These are phyloP conservation scores for Zoanthus sociatus DNA, from an alignment of 92 coral and sea anemone species.

Conservation along the genomic window DNA sequence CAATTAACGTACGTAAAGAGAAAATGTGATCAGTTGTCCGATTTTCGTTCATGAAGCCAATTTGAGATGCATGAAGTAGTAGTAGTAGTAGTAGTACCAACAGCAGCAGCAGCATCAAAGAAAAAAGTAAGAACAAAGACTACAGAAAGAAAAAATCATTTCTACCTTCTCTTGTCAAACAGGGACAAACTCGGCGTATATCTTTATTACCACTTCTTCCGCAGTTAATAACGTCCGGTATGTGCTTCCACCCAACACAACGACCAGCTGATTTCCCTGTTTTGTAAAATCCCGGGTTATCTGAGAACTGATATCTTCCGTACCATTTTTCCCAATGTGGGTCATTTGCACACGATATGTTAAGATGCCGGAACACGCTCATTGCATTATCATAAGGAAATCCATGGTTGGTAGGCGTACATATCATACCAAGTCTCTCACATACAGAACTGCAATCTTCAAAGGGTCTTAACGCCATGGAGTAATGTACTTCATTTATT, in stretches of 20 bases:
- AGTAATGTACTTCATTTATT: not conserved
- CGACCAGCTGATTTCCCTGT: not conserved
- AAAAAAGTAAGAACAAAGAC: too few relatives aligned
- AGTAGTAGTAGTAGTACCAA: not conserved
- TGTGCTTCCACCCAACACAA: slow-evolving; percentile 18
- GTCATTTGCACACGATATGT: not conserved
- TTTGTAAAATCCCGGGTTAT: slow-evolving; percentile 13
- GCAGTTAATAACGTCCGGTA: slow-evolving; percentile 39
- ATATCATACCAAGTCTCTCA: not conserved
- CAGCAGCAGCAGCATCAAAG: too few relatives aligned
- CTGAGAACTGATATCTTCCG: slow-evolving; percentile 33
- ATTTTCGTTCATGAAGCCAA: too few relatives aligned
- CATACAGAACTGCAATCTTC: slow-evolving; percentile 35
- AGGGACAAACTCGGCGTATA: slow-evolving; percentile 33
- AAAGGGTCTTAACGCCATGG: not conserved
- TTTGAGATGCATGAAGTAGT: too few relatives aligned
- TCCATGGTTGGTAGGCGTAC: slow-evolving; percentile 26
- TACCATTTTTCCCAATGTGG: not conserved
- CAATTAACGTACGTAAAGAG: too few relatives aligned
- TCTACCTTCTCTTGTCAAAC: slow-evolving; percentile 14
- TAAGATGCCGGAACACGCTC: not conserved
- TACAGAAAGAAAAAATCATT: not conserved
- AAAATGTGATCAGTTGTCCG: too few relatives aligned
- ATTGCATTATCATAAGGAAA: slow-evolving; percentile 26
- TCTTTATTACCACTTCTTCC: not conserved